Evolutionary conservation across 2,888 invertebrate genomes (phyloP).

Genomic region (Phyto melanocephala): DNA sequence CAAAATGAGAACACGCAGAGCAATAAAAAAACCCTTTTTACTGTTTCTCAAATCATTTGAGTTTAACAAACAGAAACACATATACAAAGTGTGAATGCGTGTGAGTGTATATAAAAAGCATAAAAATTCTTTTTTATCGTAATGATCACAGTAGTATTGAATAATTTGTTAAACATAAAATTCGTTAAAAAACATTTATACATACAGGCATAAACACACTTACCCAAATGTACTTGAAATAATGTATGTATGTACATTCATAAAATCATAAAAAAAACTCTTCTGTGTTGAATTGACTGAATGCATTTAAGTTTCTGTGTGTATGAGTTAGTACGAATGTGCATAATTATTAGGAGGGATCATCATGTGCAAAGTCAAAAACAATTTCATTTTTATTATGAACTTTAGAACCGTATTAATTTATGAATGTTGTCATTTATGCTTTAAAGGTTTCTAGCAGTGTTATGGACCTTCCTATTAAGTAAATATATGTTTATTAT

Average conservation of each 20-base stretch:
- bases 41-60: slow-evolving; percentile 23
- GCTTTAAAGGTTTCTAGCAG: no score
- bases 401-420: no score
- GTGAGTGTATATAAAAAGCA: slow-evolving; percentile 1
- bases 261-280: slow-evolving; percentile 64
- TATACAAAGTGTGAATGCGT: background rate
- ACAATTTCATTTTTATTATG: no score
- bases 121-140: slow-evolving; percentile 24
- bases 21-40: slow-evolving; percentile 42
- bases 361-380: no score
- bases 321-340: background rate
- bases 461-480: no score
- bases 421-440: background rate
- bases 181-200: slow-evolving; percentile 5
- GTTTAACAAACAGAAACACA: background rate
- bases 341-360: background rate
- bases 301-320: slow-evolving; percentile 2
- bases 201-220: background rate
- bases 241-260: background rate
- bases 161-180: slow-evolving; percentile 54
- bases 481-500: no score
- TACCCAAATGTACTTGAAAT: background rate
- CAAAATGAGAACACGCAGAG: slow-evolving; percentile 19
- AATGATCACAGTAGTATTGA: slow-evolving; percentile 51
- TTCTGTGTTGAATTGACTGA: slow-evolving; percentile 5